These are phyloP conservation scores for Sorex maritimensis DNA, from an alignment of 2,797 vertebrate species.

Conservation along the genomic window DNA sequence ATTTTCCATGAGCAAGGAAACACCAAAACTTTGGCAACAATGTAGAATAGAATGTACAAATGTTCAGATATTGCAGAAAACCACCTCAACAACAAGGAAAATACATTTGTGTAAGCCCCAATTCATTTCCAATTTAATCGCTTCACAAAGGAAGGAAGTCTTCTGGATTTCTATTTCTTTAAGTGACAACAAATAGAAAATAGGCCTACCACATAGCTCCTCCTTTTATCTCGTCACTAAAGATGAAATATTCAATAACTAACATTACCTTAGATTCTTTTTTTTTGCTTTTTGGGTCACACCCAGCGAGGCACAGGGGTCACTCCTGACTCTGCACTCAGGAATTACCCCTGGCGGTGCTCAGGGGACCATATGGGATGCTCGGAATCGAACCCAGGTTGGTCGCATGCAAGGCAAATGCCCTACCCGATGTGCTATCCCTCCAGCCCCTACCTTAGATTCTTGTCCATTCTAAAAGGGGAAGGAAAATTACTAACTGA, in stretches of 20 bases:
- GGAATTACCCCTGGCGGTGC: too few species aligned
- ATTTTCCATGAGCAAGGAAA: conserved; percentile 6
- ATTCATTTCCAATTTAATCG: conserved; percentile 61
- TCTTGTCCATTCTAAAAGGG: neutral
- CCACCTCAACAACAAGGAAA: conserved; percentile 27
- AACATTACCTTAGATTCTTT: conserved; percentile 27
- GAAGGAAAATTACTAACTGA: neutral
- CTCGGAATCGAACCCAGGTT: too few species aligned
- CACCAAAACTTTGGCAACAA: conserved; percentile 19
- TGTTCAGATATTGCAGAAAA: conserved; percentile 40
- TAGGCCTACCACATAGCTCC: neutral
- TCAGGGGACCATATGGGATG: too few species aligned
- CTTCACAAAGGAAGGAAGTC: conserved; percentile 27
- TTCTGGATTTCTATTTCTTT: conserved; percentile 28
- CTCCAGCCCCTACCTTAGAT: neutral
- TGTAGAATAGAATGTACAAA: neutral
- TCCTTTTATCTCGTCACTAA: neutral
- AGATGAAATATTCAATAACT: conserved; percentile 43
- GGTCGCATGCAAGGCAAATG: too few species aligned
- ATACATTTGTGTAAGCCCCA: conserved; percentile 18
- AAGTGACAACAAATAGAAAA: conserved; percentile 49
- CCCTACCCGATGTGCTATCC: too few species aligned
- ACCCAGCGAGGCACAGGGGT: too few species aligned
- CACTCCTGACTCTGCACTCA: too few species aligned
- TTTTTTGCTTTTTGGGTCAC: too few species aligned